A percentile compares a stretch with the other conserved stretches of the same genome.
Conservation (phyloP, 2,113 vertebrate genomes). For the Perca schrenkii region DNA sequence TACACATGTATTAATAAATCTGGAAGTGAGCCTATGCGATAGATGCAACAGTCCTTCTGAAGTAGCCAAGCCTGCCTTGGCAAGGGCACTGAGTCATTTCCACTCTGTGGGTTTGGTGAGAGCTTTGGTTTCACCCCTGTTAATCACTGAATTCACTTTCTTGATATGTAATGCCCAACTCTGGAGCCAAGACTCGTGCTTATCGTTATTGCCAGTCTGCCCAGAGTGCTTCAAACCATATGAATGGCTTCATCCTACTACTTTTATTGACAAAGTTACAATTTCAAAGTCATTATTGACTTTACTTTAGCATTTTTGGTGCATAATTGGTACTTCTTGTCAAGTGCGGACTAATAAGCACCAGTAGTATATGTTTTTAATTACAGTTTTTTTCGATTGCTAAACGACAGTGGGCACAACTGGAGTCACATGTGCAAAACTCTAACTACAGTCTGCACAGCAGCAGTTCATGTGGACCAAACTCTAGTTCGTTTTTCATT, state of each 20-base stretch:
- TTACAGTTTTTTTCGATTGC: no score
- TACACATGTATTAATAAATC: not conserved
- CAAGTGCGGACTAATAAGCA: no score
- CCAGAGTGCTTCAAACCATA: no score
- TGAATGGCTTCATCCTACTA: not conserved
- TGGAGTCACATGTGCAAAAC: no score
- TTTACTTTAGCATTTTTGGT: not conserved
- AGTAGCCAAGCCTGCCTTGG: constrained; percentile 4
- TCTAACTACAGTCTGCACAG: no score
- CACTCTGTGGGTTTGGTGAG: constrained; percentile 13
- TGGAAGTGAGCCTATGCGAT: constrained; percentile 1
- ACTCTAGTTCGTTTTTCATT: no score
- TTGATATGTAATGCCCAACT: constrained; percentile 15
- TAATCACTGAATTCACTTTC: constrained; percentile 12
- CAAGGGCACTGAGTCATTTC: constrained; percentile 10
- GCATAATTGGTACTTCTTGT: not conserved
- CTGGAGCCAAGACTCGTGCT: constrained; percentile 18
- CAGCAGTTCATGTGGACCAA: no score
- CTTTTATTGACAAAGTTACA: not conserved
- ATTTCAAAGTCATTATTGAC: not conserved
- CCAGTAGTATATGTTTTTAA: not conserved
- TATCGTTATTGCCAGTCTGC: constrained; percentile 17
- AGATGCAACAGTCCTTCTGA: not conserved
- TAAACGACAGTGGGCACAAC: no score
- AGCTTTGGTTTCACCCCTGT: constrained; percentile 7